Percentiles rank a stretch among this genome's conserved stretches.
Evolutionary conservation across 2,797 vertebrate genomes (phyloP).

Genomic region (Phataginus tetradactyla): DNA sequence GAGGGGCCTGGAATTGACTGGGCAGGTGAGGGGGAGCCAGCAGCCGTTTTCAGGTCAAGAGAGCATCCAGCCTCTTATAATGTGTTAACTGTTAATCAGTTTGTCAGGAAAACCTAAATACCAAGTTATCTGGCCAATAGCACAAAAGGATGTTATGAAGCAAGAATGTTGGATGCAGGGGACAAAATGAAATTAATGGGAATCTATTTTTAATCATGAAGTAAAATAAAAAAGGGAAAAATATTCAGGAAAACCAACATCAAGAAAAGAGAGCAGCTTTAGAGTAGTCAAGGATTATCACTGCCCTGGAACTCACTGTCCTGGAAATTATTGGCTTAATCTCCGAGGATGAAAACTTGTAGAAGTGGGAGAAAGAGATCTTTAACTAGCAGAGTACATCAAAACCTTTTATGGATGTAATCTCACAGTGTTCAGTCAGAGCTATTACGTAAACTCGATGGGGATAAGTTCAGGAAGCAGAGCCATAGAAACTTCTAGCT

Average conservation of each 20-base stretch:
- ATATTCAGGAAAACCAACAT: neutral
- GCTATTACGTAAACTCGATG: constrained; percentile 3
- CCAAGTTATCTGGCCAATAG: neutral
- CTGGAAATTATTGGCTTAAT: neutral
- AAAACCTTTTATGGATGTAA: neutral
- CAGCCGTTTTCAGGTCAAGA: neutral
- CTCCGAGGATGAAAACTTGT: neutral
- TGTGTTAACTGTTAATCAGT: neutral
- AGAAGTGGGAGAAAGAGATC: constrained; percentile 17
- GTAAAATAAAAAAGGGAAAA: neutral
- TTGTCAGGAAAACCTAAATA: neutral
- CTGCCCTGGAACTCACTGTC: neutral
- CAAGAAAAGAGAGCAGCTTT: neutral
- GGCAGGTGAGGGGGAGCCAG: rapidly evolving
- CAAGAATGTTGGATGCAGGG: neutral
- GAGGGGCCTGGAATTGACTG: neutral
- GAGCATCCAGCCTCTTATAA: neutral
- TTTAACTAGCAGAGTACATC: neutral
- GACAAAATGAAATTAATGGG: neutral
- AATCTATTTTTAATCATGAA: neutral
- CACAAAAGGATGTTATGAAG: neutral
- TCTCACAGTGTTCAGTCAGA: neutral
- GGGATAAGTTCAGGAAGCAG: constrained; percentile 51
- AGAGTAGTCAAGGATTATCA: neutral
- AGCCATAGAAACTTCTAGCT: constrained; percentile 35